A percentile compares a stretch with the other conserved stretches of the same genome.
phyloP scores from a whole-genome alignment of 2,113 vertebrate species.

The Rhizomys pruinosus region DNA sequence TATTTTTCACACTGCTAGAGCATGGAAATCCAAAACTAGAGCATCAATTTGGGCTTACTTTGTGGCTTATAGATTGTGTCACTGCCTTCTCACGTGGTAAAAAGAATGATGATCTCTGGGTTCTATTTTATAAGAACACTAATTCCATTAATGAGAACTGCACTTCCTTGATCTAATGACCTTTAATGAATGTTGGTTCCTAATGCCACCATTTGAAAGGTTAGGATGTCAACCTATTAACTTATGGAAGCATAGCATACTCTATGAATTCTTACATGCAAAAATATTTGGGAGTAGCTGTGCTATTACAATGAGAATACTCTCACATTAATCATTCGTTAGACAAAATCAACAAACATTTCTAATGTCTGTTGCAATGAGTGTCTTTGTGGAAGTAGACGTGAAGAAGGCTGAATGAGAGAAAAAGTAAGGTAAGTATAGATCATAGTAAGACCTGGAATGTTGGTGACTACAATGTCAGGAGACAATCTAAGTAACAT shows the following conservation, averaged over 20 bases:
- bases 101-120: background rate
- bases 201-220: background rate
- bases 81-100: background rate
- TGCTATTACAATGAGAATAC: background rate
- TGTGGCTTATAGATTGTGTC: background rate
- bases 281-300: background rate
- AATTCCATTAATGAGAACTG: background rate
- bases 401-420: background rate
- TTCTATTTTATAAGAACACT: background rate
- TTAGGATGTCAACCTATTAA: background rate
- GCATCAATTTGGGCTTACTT: background rate
- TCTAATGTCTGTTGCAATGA: background rate
- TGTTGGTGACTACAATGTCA: background rate
- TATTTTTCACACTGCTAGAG: background rate
- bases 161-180: too few relatives aligned
- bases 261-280: background rate
- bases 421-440: background rate
- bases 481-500: background rate
- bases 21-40: background rate
- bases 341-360: background rate
- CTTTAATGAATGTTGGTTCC: background rate
- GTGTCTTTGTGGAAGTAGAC: background rate
- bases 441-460: background rate
- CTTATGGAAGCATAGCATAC: background rate
- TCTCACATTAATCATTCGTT: background rate